Evolutionary conservation across 2,797 vertebrate genomes (phyloP).

Genomic region (Ceyx erithaca): DNA sequence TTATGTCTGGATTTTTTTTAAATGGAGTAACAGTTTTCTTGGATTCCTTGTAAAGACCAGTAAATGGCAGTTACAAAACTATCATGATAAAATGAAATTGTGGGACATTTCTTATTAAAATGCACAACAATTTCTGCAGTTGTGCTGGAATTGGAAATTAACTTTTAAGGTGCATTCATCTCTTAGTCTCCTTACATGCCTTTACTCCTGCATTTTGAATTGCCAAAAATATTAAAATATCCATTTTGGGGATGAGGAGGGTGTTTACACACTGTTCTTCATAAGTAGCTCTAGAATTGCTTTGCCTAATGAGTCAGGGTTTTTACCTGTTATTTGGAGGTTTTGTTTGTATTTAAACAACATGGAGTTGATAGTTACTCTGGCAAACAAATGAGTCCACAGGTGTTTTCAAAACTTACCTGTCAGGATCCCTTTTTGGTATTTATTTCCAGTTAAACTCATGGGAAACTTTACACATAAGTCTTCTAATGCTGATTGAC

Average conservation of each 20-base stretch:
- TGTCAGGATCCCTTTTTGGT: background rate
- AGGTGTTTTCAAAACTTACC: background rate
- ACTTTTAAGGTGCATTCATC: background rate
- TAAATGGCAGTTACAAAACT: conserved; percentile 8
- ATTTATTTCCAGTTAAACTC: background rate
- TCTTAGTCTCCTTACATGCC: background rate
- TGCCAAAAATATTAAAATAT: background rate
- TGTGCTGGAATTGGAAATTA: background rate
- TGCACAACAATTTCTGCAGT: background rate
- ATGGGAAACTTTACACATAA: background rate
- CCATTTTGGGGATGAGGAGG: background rate
- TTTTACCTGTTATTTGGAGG: background rate
- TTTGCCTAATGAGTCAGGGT: background rate
- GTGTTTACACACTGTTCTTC: background rate
- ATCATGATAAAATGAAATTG: background rate
- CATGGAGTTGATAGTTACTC: background rate
- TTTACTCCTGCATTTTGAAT: background rate
- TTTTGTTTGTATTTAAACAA: background rate
- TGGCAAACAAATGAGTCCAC: background rate
- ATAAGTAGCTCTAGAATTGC: background rate
- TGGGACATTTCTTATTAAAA: background rate
- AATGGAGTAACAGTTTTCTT: background rate
- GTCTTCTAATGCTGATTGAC: background rate
- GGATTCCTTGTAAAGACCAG: background rate
- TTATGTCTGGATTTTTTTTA: background rate